Evolutionary conservation across 2,113 vertebrate genomes (phyloP).

Genomic region (Motacilla tschutschensis): DNA sequence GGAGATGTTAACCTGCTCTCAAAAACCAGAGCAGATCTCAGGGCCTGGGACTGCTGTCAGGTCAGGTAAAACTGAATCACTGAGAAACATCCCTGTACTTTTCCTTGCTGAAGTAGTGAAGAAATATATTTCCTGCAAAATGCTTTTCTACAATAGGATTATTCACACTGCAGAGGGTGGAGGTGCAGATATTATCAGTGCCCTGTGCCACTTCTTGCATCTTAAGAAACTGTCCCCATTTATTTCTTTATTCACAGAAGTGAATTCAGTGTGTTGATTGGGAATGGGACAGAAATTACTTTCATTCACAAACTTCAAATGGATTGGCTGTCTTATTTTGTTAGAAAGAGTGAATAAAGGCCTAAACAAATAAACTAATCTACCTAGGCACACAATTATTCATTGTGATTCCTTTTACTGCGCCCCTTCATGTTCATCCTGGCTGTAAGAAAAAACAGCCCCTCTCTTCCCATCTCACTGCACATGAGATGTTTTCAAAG

Average conservation of each 20-base stretch:
- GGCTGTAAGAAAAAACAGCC: background rate
- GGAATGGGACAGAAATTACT: background rate
- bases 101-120: background rate
- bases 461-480: background rate
- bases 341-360: background rate
- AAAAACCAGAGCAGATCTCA: background rate
- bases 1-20: background rate
- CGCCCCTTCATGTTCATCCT: background rate
- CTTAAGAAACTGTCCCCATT: background rate
- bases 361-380: slow-evolving; percentile 5
- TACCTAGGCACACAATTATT: background rate
- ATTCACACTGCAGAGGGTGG: background rate
- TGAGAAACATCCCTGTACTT: background rate
- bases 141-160: background rate
- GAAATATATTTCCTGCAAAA: background rate
- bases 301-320: background rate
- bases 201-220: background rate
- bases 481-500: background rate
- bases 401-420: background rate
- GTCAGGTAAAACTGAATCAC: background rate
- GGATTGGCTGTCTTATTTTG: background rate
- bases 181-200: background rate
- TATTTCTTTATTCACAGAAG: background rate
- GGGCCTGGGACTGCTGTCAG: background rate
- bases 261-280: background rate